phyloP scores from a whole-genome alignment of 92 coral and sea anemone species.

The Bergia sp. region DNA sequence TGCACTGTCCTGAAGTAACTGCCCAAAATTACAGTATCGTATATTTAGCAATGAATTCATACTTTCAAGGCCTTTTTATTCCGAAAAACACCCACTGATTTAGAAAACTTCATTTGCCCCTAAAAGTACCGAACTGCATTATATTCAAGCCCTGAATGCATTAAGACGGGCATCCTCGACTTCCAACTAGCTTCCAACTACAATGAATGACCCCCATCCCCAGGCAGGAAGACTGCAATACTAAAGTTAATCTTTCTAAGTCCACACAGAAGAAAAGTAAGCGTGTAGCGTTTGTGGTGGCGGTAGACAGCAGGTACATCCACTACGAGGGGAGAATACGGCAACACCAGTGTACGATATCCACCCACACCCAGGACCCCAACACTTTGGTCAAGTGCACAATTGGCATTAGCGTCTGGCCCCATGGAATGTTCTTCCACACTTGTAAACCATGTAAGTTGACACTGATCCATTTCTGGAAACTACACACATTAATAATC shows the following conservation, averaged over 20 bases:
- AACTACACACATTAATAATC: not conserved
- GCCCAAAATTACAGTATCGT: too few relatives aligned
- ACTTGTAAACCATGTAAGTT: constrained; percentile 88
- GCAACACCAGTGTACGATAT: constrained; percentile 82
- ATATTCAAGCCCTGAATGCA: too few relatives aligned
- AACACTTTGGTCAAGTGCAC: constrained; percentile 78
- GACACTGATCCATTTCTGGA: not conserved
- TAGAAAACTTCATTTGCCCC: too few relatives aligned
- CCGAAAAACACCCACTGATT: too few relatives aligned
- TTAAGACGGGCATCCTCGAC: too few relatives aligned
- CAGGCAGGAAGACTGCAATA: not conserved
- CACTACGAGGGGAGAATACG: constrained; percentile 74
- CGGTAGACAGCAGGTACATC: constrained; percentile 66
- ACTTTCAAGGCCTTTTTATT: too few relatives aligned
- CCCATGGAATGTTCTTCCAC: constrained; percentile 94
- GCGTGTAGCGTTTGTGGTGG: constrained; percentile 62
- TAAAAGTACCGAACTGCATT: too few relatives aligned
- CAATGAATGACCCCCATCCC: too few relatives aligned
- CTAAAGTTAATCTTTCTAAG: not conserved
- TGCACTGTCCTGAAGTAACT: too few relatives aligned
- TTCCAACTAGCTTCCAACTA: too few relatives aligned
- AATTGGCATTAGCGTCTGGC: constrained; percentile 85
- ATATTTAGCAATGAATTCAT: too few relatives aligned
- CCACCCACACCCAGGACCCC: constrained; percentile 87
- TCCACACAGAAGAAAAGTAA: constrained; percentile 60